phyloP scores from a whole-genome alignment of 1,140 invertebrate genomes.

The Trichonephila clavipes region DNA sequence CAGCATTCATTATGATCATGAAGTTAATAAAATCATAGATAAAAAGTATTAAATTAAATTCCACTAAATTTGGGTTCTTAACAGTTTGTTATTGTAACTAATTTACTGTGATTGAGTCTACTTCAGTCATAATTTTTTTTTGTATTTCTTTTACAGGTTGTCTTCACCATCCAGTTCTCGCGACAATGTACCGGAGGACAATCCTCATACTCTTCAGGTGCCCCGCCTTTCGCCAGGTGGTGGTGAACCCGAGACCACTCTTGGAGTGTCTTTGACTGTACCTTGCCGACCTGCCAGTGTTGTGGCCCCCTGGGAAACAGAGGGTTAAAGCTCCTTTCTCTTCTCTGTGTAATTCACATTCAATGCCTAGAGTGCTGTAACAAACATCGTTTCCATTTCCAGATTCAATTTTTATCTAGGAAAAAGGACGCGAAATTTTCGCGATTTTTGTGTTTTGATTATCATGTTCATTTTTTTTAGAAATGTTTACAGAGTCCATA shows the following conservation, averaged over 20 bases:
- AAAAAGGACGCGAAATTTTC: slow-evolving; percentile 12
- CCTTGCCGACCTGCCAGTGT: slow-evolving; percentile 65
- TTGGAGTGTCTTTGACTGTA: slow-evolving; percentile 63
- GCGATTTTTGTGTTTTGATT: slow-evolving; percentile 14
- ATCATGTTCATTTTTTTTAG: neutral
- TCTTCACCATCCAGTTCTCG: slow-evolving; percentile 77
- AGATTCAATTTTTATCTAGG: neutral
- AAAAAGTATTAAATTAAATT: no score
- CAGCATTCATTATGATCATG: no score
- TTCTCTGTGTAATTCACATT: slow-evolving; percentile 53
- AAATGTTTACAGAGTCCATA: slow-evolving; percentile 19
- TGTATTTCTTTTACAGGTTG: slow-evolving; percentile 44
- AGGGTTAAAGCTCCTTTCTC: slow-evolving; percentile 42
- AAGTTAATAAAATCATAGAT: no score
- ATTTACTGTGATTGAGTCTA: no score
- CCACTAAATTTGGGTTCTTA: no score
- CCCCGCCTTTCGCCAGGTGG: slow-evolving; percentile 53
- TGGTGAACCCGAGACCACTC: slow-evolving; percentile 34
- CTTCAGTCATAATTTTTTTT: no score
- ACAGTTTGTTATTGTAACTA: no score
- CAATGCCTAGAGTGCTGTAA: slow-evolving; percentile 52
- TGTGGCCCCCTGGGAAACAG: slow-evolving; percentile 73
- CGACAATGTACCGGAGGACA: slow-evolving; percentile 72
- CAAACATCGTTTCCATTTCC: neutral
- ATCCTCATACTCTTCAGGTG: slow-evolving; percentile 75